phyloP scores from a whole-genome alignment of 2,888 invertebrate genomes.

The Lasioglossum malachurum region DNA sequence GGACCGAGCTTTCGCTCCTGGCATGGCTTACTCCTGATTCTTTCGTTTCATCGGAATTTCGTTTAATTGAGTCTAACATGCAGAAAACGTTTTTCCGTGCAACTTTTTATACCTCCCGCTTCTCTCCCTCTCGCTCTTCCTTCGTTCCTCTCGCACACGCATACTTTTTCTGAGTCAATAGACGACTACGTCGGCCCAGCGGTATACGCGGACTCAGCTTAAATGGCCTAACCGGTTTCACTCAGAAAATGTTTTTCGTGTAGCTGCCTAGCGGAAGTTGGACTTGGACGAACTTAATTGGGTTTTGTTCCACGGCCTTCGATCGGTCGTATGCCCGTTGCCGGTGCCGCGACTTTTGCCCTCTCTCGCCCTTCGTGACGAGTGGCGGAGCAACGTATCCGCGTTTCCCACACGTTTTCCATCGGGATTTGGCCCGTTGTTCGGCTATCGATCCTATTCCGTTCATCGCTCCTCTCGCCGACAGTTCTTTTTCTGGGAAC shows the following conservation, averaged over 20 bases:
- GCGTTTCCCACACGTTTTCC: slow-evolving; percentile 70
- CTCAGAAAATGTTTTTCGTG: slow-evolving; percentile 73
- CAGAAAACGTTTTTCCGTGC: slow-evolving; percentile 39
- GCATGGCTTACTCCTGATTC: slow-evolving; percentile 10
- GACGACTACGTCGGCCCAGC: slow-evolving; percentile 24
- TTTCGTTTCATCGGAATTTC: slow-evolving; percentile 6
- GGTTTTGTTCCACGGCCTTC: slow-evolving; percentile 71
- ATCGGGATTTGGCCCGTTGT: slow-evolving; percentile 74
- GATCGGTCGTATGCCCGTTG: slow-evolving; percentile 53
- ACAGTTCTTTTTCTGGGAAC: slow-evolving; percentile 48
- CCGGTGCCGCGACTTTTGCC: slow-evolving; percentile 61
- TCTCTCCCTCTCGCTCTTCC: background rate
- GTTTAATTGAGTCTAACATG: slow-evolving; percentile 36
- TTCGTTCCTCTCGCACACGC: background rate
- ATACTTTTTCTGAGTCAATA: slow-evolving; percentile 6
- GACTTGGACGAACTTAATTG: slow-evolving; percentile 72
- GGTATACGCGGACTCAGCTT: slow-evolving; percentile 57
- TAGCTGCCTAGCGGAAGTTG: slow-evolving; percentile 65
- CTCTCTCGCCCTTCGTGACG: slow-evolving; percentile 46
- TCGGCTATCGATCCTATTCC: slow-evolving; percentile 78
- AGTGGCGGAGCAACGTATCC: slow-evolving; percentile 59
- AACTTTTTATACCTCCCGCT: slow-evolving; percentile 9
- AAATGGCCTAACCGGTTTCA: slow-evolving; percentile 72
- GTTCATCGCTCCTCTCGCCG: slow-evolving; percentile 40
- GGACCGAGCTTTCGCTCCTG: background rate